Base-by-base conservation (phyloP, 2,797 vertebrate species). In the Nannoperca australis region DNA sequence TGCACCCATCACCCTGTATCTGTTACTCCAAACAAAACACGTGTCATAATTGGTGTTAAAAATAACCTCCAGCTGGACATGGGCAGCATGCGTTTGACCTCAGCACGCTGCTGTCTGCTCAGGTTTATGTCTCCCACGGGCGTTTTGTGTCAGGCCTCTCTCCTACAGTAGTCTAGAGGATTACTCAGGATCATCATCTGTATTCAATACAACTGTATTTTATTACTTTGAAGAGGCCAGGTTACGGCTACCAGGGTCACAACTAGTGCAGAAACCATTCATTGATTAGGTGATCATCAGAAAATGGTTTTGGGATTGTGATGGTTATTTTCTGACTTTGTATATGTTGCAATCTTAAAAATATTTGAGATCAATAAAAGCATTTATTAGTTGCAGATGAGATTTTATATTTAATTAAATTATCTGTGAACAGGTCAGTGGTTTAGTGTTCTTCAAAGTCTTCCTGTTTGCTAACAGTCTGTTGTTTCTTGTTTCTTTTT, bases 61-160 rank as follows among this genome's bases (percentile, higher is more conserved):
- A 95, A 94, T 95, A 95, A 80, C 92, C 81, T 70, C 62, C 94
- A 92, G 92, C 92, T 94, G 90, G 76, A 79, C 75, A 4, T 54
- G 54, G 76, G 78, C 81, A 76, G 77, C 89, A 83, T 84, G 85
- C 90, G 80, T 85, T 81, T 66, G 71, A 73, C 34, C 55, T 73
- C 73, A 53, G 65, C 71, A n/a, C 65, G 51, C 78, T 82, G 81
- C 79, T 74, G 85, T 83, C 82, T 73, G 47, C 56, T 80, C 55
- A 12, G 70, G 70, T 86, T 84, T 61, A 78, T 32, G 5, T 77
- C 62, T 67, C 49, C 67, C 53, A 36, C 44, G 36, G 58, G 49
- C 12, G 38, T 53, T 36, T 51, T 59, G 38, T 56, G 40, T 20
- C 59, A 38, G 65, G 50, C 45, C 27, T 3, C 44, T 61, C 53